Conservation (phyloP, 2,113 vertebrate genomes). For the Leiothrix lutea region DNA sequence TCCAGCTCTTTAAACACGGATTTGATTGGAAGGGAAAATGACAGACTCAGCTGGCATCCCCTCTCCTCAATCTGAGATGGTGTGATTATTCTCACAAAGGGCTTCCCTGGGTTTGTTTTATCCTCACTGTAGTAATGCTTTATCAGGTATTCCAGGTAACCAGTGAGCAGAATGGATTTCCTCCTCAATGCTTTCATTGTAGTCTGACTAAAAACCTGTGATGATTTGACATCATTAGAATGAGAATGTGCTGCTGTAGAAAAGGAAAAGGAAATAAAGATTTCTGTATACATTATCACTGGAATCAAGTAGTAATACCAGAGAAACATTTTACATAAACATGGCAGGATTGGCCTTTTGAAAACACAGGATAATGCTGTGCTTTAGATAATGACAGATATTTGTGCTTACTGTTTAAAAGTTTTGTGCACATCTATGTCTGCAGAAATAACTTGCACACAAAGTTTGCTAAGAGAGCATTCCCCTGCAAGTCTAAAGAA, state of each 20-base stretch:
- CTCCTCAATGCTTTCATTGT: conserved; percentile 83
- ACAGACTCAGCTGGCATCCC: conserved; percentile 90
- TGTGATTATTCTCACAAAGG: conserved; percentile 83
- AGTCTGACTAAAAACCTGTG: conserved; percentile 85
- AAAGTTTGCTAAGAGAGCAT: background rate
- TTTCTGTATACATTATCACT: background rate
- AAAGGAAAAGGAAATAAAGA: background rate
- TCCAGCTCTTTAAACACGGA: conserved; percentile 83
- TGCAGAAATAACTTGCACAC: background rate
- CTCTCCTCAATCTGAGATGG: conserved; percentile 79
- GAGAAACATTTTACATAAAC: background rate
- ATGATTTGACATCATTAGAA: background rate
- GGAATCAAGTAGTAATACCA: background rate
- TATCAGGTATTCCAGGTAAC: conserved; percentile 91
- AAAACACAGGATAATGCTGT: background rate
- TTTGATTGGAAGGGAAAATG: conserved; percentile 81
- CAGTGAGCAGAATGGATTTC: conserved; percentile 90
- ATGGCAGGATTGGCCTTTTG: background rate
- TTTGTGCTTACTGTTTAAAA: background rate
- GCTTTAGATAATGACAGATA: background rate
- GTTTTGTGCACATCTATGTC: background rate
- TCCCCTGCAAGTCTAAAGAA: background rate
- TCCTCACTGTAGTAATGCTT: conserved; percentile 72
- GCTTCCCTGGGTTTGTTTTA: conserved; percentile 53
- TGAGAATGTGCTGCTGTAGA: background rate